These are phyloP conservation scores for Boloria euphrosyne DNA, from an alignment of 2,888 invertebrate genomes.

Conservation along the genomic window DNA sequence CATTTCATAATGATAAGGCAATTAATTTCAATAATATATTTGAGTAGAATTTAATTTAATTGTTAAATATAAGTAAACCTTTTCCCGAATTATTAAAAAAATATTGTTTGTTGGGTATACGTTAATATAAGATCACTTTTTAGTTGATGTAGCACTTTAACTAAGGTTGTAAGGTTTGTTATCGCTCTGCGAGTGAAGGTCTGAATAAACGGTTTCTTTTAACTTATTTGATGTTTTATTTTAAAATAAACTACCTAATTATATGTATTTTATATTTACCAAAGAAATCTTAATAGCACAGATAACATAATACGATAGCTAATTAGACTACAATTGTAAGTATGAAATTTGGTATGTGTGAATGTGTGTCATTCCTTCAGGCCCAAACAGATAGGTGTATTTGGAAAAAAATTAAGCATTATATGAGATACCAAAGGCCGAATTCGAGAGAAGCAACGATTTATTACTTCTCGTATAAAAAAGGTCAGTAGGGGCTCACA, in stretches of 20 bases:
- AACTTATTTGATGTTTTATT: constrained; percentile 45
- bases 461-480: no score
- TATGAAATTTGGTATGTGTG: neutral
- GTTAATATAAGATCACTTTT: constrained; percentile 35
- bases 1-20: neutral
- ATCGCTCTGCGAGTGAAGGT: constrained; percentile 58
- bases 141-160: constrained; percentile 48
- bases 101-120: constrained; percentile 12
- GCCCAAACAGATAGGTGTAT: no score
- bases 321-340: neutral
- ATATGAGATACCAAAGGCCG: no score
- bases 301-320: no score
- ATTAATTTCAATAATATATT: neutral
- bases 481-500: no score
- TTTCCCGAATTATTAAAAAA: constrained; percentile 10
- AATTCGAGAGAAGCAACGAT: no score
- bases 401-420: no score
- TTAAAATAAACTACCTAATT: neutral
- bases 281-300: neutral
- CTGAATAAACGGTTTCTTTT: constrained; percentile 65
- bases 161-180: constrained; percentile 58
- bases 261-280: neutral
- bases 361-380: no score
- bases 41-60: neutral
- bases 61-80: constrained; percentile 3